Base-by-base conservation (phyloP, 2,113 vertebrate species). In the Morone chrysops region DNA sequence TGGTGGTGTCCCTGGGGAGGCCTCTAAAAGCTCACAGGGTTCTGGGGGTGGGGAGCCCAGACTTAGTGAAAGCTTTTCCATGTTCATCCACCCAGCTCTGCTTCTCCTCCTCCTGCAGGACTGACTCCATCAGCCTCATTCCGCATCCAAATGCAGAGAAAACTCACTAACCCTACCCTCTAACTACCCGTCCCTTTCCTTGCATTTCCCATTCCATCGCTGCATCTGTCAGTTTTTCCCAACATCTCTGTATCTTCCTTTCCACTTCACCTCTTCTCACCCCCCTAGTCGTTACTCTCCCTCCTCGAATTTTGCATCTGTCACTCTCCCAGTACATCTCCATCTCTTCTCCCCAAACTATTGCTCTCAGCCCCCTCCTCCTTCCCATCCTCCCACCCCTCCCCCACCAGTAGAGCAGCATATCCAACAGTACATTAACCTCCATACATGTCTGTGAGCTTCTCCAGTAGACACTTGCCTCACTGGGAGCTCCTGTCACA, bases 51-150 rank as follows among this genome's bases (percentile, higher is more conserved):
- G 88, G 79, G 83, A 84, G 80, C 80, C 69, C 84, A 74, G 88
- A 86, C 85, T 88, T 62, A 82, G 88, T 93, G 93, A 96, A 94
- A 96, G 94, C 94, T 90, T 95, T 95, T 95, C 90, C 92, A 87
- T 95, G 94, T 95, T 94, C 92, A 86, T 90, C 89, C 87, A 81
- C 59, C 78, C 73, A 78, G 81, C 73, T 78, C 89, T 62, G 70
- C 85, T 62, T 66, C 84, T 85, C 81, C 73, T 88, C 87, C 86
- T 80, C 68, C 43, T 38, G 75, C 82, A 68, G 48, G 83, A 47
- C 67, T 48, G 31, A 40, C 68, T 65, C 80, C 20, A 7, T 31
- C 83, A 11, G 86, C 71, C 76, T 78, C 85, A 83, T 85, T 86
- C 78, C 1, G 53, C 83, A 90, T 86, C 83, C 85, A 72, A 82